Conservation (phyloP, 92 coral and sea anemone species). For the Virgularia gustaviana region DNA sequence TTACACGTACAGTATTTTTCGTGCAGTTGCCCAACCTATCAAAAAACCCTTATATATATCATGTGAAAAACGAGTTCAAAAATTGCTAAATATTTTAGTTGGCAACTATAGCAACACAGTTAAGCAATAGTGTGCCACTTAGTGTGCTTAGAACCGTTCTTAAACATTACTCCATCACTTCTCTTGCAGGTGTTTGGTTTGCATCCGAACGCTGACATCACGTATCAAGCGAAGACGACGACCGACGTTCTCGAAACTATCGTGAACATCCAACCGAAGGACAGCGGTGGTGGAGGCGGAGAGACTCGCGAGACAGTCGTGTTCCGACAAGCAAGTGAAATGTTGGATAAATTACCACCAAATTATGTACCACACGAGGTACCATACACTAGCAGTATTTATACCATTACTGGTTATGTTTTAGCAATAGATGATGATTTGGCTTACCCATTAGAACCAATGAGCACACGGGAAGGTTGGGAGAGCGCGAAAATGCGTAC, state of each 20-base stretch:
- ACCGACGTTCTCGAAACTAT: conserved; percentile 91
- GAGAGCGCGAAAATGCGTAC: too few relatives aligned
- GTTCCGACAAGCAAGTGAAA: conserved; percentile 85
- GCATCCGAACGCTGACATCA: conserved; percentile 94
- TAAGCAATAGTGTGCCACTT: too few relatives aligned
- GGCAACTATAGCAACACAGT: too few relatives aligned
- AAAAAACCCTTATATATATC: too few relatives aligned
- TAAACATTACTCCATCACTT: too few relatives aligned
- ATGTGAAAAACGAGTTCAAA: too few relatives aligned
- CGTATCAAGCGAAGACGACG: conserved; percentile 97
- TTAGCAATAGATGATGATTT: not conserved
- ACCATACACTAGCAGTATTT: not conserved
- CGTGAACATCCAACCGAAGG: conserved; percentile 95
- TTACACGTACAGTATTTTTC: too few relatives aligned
- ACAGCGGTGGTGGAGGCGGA: conserved; percentile 96
- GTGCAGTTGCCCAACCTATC: too few relatives aligned
- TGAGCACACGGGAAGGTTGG: too few relatives aligned
- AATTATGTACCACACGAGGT: conserved; percentile 96
- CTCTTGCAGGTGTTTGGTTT: conserved; percentile 85
- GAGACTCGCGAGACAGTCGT: conserved; percentile 95
- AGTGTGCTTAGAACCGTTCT: too few relatives aligned
- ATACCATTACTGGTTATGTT: not conserved
- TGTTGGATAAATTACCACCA: conserved; percentile 92
- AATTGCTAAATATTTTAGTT: too few relatives aligned
- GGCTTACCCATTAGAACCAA: not conserved